A percentile compares a stretch with the other conserved stretches of the same genome.
These are phyloP conservation scores for Nemapogon koenigi DNA, from an alignment of 2,888 invertebrate species.

Conservation along the genomic window DNA sequence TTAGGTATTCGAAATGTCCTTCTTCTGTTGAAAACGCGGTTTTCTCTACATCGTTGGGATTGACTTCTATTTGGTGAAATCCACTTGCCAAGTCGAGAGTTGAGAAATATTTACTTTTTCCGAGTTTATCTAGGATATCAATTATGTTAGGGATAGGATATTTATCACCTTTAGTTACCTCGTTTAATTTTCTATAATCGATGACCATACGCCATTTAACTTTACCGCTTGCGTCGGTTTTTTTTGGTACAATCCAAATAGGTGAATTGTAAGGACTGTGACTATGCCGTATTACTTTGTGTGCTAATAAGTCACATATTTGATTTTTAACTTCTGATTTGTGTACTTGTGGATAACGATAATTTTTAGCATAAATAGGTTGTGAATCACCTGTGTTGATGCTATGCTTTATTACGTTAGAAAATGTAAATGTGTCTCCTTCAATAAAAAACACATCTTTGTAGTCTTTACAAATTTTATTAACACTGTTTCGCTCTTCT, in stretches of 20 bases:
- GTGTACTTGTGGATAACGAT: constrained; percentile 18
- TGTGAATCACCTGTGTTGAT: constrained; percentile 14
- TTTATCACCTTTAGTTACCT: constrained; percentile 10
- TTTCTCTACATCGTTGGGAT: constrained; percentile 19
- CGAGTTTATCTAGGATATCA: constrained; percentile 17
- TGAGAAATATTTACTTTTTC: constrained; percentile 18
- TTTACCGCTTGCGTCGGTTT: constrained; percentile 12
- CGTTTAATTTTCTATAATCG: constrained; percentile 10
- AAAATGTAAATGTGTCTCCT: constrained; percentile 11
- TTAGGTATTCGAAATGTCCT: constrained; percentile 21
- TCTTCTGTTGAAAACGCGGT: constrained; percentile 22
- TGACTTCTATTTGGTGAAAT: constrained; percentile 11
- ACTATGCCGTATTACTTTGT: constrained; percentile 13
- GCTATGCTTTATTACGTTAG: constrained; percentile 13
- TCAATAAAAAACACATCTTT: constrained; percentile 7
- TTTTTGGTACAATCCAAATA: constrained; percentile 16
- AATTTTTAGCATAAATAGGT: constrained; percentile 17
- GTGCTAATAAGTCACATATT: constrained; percentile 11
- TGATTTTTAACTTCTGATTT: constrained; percentile 16
- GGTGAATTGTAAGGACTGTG: constrained; percentile 8
- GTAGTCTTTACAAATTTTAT: constrained; percentile 1
- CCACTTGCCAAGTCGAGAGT: constrained; percentile 14
- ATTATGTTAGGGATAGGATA: constrained; percentile 11
- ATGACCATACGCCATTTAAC: constrained; percentile 11
- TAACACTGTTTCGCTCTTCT: constrained; percentile 1